phyloP scores from a whole-genome alignment of 2,888 invertebrate species.

The Bimastos eiseni region DNA sequence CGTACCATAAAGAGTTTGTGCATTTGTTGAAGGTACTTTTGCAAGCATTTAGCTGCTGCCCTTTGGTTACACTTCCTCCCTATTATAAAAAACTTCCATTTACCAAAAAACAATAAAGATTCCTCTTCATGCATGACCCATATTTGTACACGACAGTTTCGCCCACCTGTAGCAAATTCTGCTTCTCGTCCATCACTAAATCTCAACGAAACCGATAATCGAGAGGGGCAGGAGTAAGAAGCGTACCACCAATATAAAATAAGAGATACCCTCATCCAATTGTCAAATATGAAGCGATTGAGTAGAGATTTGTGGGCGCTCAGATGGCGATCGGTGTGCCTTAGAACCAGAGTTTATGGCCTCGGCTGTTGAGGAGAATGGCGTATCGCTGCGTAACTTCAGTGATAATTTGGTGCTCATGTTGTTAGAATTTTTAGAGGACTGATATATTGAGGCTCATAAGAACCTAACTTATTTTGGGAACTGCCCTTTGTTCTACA shows the following conservation, averaged over 20 bases:
- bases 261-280: not conserved
- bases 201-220: not conserved
- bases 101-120: not conserved
- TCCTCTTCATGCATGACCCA: not conserved
- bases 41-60: not conserved
- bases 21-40: not conserved
- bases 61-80: not conserved
- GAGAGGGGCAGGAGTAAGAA: not conserved
- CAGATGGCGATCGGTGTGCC: not conserved
- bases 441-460: not conserved
- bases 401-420: not conserved
- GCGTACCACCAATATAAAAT: not conserved
- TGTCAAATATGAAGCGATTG: not conserved
- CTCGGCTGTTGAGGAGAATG: not conserved
- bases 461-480: not conserved
- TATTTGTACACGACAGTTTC: not conserved
- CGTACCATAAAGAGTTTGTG: too few species aligned
- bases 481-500: not conserved
- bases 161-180: not conserved
- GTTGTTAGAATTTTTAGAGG: not conserved
- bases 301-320: not conserved
- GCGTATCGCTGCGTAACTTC: not conserved
- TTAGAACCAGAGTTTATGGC: not conserved
- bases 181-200: not conserved
- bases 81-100: not conserved